These are phyloP conservation scores for Drosophila gunungcola DNA, from an alignment of 1,140 invertebrate species.

Conservation along the genomic window DNA sequence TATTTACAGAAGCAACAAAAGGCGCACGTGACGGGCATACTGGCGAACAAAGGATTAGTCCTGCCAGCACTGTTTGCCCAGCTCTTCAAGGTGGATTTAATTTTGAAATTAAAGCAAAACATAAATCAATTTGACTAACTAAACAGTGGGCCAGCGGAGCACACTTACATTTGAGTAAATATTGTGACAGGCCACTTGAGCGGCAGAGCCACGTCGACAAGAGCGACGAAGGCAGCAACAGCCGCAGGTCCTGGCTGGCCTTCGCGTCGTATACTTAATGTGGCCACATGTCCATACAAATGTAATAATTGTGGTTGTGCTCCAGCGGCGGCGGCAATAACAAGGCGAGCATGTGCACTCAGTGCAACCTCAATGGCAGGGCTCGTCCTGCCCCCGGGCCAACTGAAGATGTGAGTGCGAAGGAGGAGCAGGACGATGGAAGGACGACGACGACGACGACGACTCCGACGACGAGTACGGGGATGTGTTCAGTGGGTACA, in stretches of 20 bases:
- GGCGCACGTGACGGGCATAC: slow-evolving; percentile 57
- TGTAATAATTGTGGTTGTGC: slow-evolving; percentile 62
- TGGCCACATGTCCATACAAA: slow-evolving; percentile 74
- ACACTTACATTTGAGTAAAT: slow-evolving; percentile 69
- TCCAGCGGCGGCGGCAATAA: slow-evolving; percentile 26
- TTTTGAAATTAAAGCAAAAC: slow-evolving; percentile 65
- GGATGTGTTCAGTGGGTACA: slow-evolving; percentile 19
- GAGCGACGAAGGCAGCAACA: slow-evolving; percentile 23
- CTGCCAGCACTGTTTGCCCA: slow-evolving; percentile 35
- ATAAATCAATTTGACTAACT: slow-evolving; percentile 76
- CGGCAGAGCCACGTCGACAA: slow-evolving; percentile 22
- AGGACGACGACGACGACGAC: not conserved
- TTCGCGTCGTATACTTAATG: slow-evolving; percentile 73
- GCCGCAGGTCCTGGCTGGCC: slow-evolving; percentile 52
- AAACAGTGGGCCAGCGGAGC: slow-evolving; percentile 38
- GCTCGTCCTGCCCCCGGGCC: slow-evolving; percentile 29
- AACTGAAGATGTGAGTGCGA: slow-evolving; percentile 35
- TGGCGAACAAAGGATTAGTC: slow-evolving; percentile 9
- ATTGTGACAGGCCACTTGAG: slow-evolving; percentile 62
- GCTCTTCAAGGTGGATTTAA: slow-evolving; percentile 52
- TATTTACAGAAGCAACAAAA: slow-evolving; percentile 55
- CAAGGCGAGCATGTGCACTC: slow-evolving; percentile 46
- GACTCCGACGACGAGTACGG: not conserved
- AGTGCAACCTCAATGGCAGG: slow-evolving; percentile 71
- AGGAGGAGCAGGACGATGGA: not conserved